Evolutionary conservation across 2,113 vertebrate genomes (phyloP).

Genomic region (Hoplias malabaricus): DNA sequence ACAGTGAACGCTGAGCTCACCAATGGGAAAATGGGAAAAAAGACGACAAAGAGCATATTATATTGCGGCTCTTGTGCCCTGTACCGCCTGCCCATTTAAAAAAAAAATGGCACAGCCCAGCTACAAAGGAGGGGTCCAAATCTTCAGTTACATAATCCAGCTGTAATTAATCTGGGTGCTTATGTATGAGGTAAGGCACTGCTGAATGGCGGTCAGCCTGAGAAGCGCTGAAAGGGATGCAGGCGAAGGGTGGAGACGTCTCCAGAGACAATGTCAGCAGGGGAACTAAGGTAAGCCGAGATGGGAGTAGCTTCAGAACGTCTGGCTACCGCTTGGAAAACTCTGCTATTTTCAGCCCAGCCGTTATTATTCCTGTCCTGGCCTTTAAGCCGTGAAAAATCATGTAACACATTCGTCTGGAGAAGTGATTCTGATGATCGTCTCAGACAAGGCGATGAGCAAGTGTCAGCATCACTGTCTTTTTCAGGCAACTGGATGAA

Average conservation of each 20-base stretch:
- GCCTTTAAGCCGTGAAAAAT: conserved; percentile 41
- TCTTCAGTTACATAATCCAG: conserved; percentile 48
- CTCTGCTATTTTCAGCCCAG: conserved; percentile 28
- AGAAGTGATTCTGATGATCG: conserved; percentile 16
- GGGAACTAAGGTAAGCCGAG: conserved; percentile 54
- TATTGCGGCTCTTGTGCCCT: too few relatives aligned
- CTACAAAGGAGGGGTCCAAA: background rate
- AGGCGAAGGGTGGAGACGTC: conserved; percentile 27
- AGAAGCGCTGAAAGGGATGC: conserved; percentile 21
- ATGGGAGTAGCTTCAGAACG: conserved; percentile 46
- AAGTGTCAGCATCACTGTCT: conserved; percentile 22
- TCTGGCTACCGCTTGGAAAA: conserved; percentile 38
- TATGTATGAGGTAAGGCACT: background rate
- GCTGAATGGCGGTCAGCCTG: conserved; percentile 12
- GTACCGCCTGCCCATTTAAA: background rate
- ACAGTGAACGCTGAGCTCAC: too few relatives aligned
- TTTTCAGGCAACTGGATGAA: conserved; percentile 42
- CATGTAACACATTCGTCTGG: conserved; percentile 23
- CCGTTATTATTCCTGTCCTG: conserved; percentile 2
- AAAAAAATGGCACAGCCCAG: background rate
- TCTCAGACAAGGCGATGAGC: background rate
- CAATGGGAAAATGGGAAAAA: too few relatives aligned
- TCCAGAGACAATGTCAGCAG: conserved; percentile 44
- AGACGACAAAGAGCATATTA: too few relatives aligned
- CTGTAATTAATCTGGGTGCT: conserved; percentile 22